Conservation (phyloP, 2,113 vertebrate genomes). For the Anarrhichthys ocellatus region DNA sequence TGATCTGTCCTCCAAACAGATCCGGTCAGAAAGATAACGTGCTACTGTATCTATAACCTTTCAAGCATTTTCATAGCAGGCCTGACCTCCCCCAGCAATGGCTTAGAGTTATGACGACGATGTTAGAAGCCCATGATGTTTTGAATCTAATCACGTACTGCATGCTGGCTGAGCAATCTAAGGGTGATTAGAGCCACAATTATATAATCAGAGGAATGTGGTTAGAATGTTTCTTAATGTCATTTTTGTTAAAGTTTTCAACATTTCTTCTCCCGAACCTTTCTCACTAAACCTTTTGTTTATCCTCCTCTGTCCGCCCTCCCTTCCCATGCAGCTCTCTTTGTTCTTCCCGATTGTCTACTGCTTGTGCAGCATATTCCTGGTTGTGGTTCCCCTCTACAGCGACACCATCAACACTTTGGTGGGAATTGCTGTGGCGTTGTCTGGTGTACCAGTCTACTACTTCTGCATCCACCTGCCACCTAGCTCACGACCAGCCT, state of each 20-base stretch:
- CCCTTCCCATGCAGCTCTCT: constrained; percentile 73
- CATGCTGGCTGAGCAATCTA: neutral
- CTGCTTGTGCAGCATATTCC: constrained; percentile 84
- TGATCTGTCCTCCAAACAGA: neutral
- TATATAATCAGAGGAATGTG: constrained; percentile 1
- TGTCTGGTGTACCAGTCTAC: constrained; percentile 85
- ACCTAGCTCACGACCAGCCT: constrained; percentile 79
- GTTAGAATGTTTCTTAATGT: constrained; percentile 12
- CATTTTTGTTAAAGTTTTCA: neutral
- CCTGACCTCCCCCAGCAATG: neutral
- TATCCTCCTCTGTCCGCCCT: neutral
- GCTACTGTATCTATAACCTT: neutral
- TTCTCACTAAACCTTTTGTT: neutral
- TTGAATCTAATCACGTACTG: neutral
- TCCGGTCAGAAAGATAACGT: neutral
- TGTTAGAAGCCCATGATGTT: constrained; percentile 2
- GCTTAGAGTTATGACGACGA: neutral
- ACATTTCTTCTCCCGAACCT: neutral
- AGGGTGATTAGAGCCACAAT: neutral
- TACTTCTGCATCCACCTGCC: constrained; percentile 83
- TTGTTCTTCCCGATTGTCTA: constrained; percentile 87
- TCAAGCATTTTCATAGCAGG: neutral
- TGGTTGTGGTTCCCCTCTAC: constrained; percentile 86
- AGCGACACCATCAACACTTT: constrained; percentile 87
- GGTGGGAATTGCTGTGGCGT: constrained; percentile 84